These are phyloP conservation scores for Drosophila quinaria DNA, from an alignment of 2,888 invertebrate species.

Conservation along the genomic window DNA sequence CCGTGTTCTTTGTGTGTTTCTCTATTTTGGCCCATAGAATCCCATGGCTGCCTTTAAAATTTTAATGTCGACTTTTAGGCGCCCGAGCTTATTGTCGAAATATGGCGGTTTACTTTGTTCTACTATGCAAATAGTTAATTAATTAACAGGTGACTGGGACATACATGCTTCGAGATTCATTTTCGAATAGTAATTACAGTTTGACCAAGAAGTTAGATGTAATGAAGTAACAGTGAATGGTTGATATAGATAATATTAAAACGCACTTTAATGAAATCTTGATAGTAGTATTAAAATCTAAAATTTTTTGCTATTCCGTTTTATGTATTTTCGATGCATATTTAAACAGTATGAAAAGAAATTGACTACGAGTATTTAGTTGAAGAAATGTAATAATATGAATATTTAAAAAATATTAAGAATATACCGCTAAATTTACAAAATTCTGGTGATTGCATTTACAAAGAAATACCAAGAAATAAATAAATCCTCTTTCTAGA, in stretches of 20 bases:
- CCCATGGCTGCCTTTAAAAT: conserved; percentile 34
- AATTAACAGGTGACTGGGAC: conserved; percentile 42
- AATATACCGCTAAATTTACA: too few relatives aligned
- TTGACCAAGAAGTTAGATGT: background rate
- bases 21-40: conserved; percentile 16
- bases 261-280: too few relatives aligned
- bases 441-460: too few relatives aligned
- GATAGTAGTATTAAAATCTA: background rate
- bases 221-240: background rate
- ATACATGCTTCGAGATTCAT: background rate
- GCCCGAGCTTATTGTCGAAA: conserved; percentile 10
- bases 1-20: background rate
- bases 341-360: too few relatives aligned
- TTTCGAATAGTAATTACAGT: conserved; percentile 6
- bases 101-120: background rate
- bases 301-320: background rate
- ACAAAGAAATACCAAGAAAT: too few relatives aligned
- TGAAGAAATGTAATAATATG: too few relatives aligned
- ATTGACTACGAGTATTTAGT: too few relatives aligned
- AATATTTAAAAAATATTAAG: too few relatives aligned
- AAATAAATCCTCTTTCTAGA: too few relatives aligned
- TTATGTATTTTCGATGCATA: too few relatives aligned
- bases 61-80: conserved; percentile 68
- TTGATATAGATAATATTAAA: background rate
- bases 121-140: conserved; percentile 51